Percentiles rank a stretch among this genome's conserved stretches.
phyloP scores from a whole-genome alignment of 2,113 vertebrate species.

The Myanophis thanlyinensis region DNA sequence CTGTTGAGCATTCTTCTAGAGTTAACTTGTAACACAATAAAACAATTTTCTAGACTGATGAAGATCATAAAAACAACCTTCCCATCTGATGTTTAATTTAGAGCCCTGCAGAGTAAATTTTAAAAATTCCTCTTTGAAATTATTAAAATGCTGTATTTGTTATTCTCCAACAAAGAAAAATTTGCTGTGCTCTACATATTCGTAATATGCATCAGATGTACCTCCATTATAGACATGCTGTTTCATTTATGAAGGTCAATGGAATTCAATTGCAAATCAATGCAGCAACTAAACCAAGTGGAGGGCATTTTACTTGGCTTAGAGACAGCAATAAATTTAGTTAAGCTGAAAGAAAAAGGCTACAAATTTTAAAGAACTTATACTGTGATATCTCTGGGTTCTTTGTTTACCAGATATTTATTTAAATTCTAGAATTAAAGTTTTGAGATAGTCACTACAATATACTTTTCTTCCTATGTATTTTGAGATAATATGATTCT shows the following conservation, averaged over 20 bases:
- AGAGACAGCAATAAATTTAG: conserved; percentile 19
- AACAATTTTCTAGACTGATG: conserved; percentile 6
- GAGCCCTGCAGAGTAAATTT: conserved; percentile 9
- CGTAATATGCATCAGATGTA: neutral
- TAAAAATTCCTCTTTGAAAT: conserved; percentile 18
- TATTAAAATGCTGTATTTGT: conserved; percentile 15
- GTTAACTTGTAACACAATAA: conserved; percentile 4
- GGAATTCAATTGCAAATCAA: conserved; percentile 22
- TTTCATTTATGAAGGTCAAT: conserved; percentile 24
- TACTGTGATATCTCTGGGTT: neutral
- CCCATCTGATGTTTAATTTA: conserved; percentile 1
- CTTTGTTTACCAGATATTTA: neutral
- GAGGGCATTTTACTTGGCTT: conserved; percentile 24
- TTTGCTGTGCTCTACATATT: conserved; percentile 15
- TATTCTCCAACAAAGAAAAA: conserved; percentile 5
- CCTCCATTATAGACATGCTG: conserved; percentile 28
- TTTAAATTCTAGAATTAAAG: neutral
- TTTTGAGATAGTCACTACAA: neutral
- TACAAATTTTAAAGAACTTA: neutral
- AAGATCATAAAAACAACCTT: conserved; percentile 27
- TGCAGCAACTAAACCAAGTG: conserved; percentile 19
- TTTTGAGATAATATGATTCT: neutral
- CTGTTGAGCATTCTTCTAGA: neutral
- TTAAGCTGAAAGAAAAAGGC: conserved; percentile 5
- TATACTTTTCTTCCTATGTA: neutral